These are phyloP conservation scores for Zaprionus ghesquierei DNA, from an alignment of 1,140 invertebrate species.

Conservation along the genomic window DNA sequence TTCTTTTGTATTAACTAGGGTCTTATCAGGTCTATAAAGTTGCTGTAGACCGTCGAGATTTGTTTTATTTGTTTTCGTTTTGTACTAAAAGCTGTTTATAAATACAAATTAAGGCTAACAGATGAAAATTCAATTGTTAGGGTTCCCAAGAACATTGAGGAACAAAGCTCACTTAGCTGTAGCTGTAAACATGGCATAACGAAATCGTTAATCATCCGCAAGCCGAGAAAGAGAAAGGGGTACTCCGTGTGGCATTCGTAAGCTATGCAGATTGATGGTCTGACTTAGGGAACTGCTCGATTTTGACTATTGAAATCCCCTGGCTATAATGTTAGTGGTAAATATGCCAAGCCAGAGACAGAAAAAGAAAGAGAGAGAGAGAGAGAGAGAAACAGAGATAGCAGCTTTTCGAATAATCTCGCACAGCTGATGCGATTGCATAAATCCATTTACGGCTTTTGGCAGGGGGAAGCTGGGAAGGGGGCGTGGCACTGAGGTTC, in stretches of 20 bases:
- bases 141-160: too few relatives aligned
- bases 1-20: neutral
- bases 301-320: constrained; percentile 3
- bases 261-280: neutral
- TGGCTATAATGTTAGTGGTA: constrained; percentile 28
- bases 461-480: neutral
- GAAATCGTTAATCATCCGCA: neutral
- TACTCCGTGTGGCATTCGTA: neutral
- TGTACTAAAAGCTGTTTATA: neutral
- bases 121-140: neutral
- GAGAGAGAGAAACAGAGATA: constrained; percentile 1
- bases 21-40: neutral
- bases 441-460: constrained; percentile 45
- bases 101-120: neutral
- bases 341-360: constrained; percentile 7
- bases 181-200: neutral
- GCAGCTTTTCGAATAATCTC: constrained; percentile 41
- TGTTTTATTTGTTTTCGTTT: neutral
- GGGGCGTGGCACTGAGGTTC: neutral
- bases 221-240: neutral
- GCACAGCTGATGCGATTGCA: constrained; percentile 56
- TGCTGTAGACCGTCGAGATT: neutral
- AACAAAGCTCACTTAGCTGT: too few relatives aligned
- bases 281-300: neutral
- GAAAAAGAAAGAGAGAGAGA: too few relatives aligned